Conservation (phyloP, 2,888 invertebrate species). For the Ernsta delagoae region DNA sequence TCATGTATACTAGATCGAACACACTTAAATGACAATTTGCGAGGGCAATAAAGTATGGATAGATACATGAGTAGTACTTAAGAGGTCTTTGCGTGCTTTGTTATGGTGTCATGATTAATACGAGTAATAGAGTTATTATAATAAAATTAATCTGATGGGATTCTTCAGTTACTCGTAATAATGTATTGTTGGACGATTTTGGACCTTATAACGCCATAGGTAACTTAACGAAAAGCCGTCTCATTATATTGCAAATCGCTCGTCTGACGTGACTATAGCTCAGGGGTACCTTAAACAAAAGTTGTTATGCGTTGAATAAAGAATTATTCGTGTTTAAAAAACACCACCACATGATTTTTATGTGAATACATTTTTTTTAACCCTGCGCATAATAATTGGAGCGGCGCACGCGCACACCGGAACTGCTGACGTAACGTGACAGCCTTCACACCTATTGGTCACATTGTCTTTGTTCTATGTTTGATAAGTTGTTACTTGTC, state of each 20-base stretch:
- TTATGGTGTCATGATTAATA: background rate
- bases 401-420: slow-evolving; percentile 68
- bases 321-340: too few species aligned
- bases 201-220: too few species aligned
- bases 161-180: too few species aligned
- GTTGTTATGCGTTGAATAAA: too few species aligned
- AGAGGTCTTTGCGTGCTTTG: background rate
- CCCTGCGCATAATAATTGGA: slow-evolving; percentile 71
- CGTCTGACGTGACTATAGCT: too few species aligned
- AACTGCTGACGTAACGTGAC: slow-evolving; percentile 72
- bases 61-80: background rate
- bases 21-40: slow-evolving; percentile 1
- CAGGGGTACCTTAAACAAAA: too few species aligned
- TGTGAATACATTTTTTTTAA: background rate
- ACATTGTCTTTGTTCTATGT: slow-evolving; percentile 49
- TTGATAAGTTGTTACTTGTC: background rate
- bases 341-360: too few species aligned
- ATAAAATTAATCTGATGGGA: too few species aligned
- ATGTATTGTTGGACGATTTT: too few species aligned
- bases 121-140: too few species aligned
- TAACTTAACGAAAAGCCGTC: too few species aligned
- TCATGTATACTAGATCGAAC: background rate
- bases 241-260: too few species aligned
- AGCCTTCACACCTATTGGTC: slow-evolving; percentile 65
- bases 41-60: background rate